Evolutionary conservation across 2,797 vertebrate species (phyloP).

Genomic region (Leucoraja ocellata): DNA sequence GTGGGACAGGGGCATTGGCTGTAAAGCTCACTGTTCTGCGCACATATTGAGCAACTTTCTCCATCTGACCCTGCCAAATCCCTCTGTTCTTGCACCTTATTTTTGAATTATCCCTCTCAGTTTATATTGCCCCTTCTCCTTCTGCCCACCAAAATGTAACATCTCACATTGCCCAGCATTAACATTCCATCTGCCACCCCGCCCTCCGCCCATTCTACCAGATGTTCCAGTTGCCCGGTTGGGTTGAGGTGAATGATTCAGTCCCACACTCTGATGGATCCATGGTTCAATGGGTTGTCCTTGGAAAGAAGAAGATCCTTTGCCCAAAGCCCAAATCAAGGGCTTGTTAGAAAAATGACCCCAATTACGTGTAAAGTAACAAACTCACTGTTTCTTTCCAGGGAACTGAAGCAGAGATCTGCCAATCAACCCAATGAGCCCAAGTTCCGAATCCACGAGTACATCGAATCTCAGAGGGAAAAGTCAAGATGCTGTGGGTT

Average conservation of each 20-base stretch:
- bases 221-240: not conserved
- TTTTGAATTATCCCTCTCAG: no score
- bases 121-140: no score
- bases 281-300: not conserved
- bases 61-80: no score
- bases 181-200: no score
- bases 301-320: not conserved
- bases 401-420: conserved; percentile 81
- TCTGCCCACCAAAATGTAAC: no score
- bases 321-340: no score
- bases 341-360: not conserved
- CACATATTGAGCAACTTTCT: no score
- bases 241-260: not conserved
- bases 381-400: conserved; percentile 46
- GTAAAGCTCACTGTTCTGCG: no score
- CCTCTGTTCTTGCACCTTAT: no score
- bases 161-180: no score
- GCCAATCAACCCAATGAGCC: conserved; percentile 67
- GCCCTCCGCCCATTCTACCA: no score
- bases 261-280: not conserved
- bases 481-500: conserved; percentile 77
- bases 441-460: conserved; percentile 88
- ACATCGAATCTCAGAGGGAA: conserved; percentile 85
- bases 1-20: no score
- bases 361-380: not conserved